Conservation (phyloP, 2,888 invertebrate genomes). For the Chrysolina americana region DNA sequence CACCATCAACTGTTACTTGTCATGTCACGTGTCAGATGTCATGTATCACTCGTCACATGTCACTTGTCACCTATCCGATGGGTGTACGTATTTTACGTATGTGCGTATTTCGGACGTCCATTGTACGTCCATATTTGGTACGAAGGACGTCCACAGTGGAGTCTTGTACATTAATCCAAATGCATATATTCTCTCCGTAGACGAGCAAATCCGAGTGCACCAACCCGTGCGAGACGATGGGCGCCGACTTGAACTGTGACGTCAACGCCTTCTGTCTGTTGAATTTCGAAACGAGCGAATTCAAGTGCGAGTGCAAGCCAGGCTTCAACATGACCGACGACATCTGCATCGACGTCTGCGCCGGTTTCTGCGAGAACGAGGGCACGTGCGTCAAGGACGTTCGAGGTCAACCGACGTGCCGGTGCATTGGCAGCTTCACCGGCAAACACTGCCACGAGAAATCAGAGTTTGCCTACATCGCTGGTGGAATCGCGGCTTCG, state of each 20-base stretch:
- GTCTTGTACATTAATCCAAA: too few relatives aligned
- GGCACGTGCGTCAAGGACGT: slow-evolving; percentile 89
- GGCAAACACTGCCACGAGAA: slow-evolving; percentile 91
- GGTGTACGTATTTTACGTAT: too few relatives aligned
- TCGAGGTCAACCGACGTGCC: slow-evolving; percentile 87
- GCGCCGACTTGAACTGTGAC: slow-evolving; percentile 88
- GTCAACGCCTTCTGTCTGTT: slow-evolving; percentile 89
- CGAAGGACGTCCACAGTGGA: too few relatives aligned
- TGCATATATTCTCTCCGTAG: slow-evolving; percentile 68
- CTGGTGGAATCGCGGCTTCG: slow-evolving; percentile 94
- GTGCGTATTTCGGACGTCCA: too few relatives aligned
- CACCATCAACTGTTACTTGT: too few relatives aligned
- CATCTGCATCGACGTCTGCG: slow-evolving; percentile 87
- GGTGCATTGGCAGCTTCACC: slow-evolving; percentile 93
- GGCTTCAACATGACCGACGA: slow-evolving; percentile 93
- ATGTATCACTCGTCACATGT: too few relatives aligned
- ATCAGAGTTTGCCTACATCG: slow-evolving; percentile 96
- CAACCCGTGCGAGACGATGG: slow-evolving; percentile 90
- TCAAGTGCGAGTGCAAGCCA: slow-evolving; percentile 93
- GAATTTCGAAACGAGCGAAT: slow-evolving; percentile 86
- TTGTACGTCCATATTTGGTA: too few relatives aligned
- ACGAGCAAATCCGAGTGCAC: slow-evolving; percentile 87
- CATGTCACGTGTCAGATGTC: too few relatives aligned
- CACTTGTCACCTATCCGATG: too few relatives aligned
- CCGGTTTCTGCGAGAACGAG: slow-evolving; percentile 90